phyloP scores from a whole-genome alignment of 2,797 vertebrate genomes.

The Protosalanx chinensis region DNA sequence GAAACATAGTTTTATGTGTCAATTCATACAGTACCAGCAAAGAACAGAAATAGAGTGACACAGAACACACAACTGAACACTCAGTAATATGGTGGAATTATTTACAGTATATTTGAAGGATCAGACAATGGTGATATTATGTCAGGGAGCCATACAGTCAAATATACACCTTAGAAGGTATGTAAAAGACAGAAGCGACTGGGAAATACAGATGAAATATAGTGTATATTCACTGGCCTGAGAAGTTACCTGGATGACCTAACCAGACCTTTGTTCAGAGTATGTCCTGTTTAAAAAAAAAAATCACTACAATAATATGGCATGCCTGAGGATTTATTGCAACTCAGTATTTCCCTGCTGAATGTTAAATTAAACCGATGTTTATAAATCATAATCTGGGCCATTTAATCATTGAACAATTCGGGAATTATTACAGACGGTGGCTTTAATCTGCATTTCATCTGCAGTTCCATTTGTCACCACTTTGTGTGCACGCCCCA shows the following conservation, averaged over 20 bases:
- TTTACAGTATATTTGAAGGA: not conserved
- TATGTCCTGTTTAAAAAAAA: no score
- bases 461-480: slow-evolving; percentile 15
- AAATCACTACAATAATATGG: no score
- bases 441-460: not conserved
- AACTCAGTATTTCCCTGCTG: not conserved
- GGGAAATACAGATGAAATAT: not conserved
- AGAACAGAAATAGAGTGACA: no score
- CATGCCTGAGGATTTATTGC: no score
- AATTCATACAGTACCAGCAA: no score
- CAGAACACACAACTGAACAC: not conserved
- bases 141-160: not conserved
- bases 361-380: not conserved
- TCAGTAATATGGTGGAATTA: not conserved
- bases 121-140: not conserved
- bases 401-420: not conserved
- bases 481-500: slow-evolving; percentile 19
- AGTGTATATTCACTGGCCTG: not conserved
- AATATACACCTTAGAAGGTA: not conserved
- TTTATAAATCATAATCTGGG: not conserved
- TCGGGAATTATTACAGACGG: no score
- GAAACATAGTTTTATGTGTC: no score
- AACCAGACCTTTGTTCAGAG: no score
- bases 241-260: no score
- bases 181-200: not conserved